These are phyloP conservation scores for Tylochromis polylepis DNA, from an alignment of 2,113 vertebrate genomes.

Conservation along the genomic window DNA sequence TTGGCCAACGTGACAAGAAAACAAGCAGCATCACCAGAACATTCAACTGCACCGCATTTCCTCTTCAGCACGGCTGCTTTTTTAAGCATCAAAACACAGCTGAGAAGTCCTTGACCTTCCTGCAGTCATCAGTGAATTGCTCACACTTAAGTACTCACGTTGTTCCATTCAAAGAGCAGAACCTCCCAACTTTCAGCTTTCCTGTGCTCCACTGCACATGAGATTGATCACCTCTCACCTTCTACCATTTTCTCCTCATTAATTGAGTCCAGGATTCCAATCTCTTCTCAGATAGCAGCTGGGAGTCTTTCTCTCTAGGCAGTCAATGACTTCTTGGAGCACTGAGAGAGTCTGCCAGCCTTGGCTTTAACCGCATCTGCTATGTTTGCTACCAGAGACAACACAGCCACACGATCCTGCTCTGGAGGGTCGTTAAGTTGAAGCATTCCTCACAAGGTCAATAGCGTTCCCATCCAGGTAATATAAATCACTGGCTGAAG, in stretches of 20 bases:
- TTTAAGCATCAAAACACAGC: neutral
- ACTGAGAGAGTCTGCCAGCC: neutral
- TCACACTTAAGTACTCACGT: neutral
- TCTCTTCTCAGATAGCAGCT: neutral
- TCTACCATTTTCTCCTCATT: constrained; percentile 15
- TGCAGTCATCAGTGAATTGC: neutral
- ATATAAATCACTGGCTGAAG: constrained; percentile 34
- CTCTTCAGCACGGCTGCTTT: neutral
- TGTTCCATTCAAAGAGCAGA: neutral
- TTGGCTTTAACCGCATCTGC: constrained; percentile 6
- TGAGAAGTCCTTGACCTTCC: constrained; percentile 35
- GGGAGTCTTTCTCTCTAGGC: neutral
- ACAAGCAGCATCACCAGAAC: neutral
- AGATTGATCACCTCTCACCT: constrained; percentile 48
- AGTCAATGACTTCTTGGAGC: constrained; percentile 8
- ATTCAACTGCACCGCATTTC: rapidly evolving
- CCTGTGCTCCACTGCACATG: neutral
- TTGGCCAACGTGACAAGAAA: neutral
- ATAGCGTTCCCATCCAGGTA: neutral
- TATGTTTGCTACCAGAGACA: constrained; percentile 24
- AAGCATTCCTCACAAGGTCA: constrained; percentile 47
- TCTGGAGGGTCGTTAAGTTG: constrained; percentile 26
- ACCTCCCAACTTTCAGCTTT: neutral
- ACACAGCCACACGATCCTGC: neutral
- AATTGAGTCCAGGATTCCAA: constrained; percentile 33